Evolutionary conservation across 2,888 invertebrate species (phyloP).

Genomic region (Philereme vetulata): DNA sequence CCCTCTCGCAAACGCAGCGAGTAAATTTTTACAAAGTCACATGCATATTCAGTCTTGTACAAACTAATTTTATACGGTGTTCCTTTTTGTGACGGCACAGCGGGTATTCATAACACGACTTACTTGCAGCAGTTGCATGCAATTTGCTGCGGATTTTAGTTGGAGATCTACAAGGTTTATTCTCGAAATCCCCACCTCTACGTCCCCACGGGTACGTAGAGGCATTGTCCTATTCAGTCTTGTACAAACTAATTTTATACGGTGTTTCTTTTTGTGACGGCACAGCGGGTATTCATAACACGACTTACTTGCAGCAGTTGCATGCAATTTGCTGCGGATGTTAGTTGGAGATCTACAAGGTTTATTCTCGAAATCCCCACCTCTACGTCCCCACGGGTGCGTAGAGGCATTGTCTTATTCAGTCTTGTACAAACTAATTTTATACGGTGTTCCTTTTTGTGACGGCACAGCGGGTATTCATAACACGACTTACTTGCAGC

Average conservation of each 20-base stretch:
- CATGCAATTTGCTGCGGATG: no score
- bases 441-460: conserved; percentile 6
- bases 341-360: no score
- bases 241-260: no score
- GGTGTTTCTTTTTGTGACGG: no score
- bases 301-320: no score
- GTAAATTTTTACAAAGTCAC: neutral
- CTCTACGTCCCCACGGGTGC: no score
- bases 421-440: conserved; percentile 8
- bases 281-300: no score
- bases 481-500: neutral
- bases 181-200: no score
- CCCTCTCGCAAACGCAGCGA: neutral
- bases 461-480: neutral
- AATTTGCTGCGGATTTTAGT: conserved; percentile 1
- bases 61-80: conserved; percentile 1
- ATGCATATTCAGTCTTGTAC: conserved; percentile 10
- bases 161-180: neutral
- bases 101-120: conserved; percentile 1
- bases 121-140: neutral
- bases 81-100: conserved; percentile 7
- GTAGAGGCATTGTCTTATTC: no score
- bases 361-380: no score
- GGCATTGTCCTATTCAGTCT: no score
- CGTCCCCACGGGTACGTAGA: no score